A percentile compares a stretch with the other conserved stretches of the same genome.
These are phyloP conservation scores for Avahi laniger DNA, from an alignment of 2,797 vertebrate genomes.

Conservation along the genomic window DNA sequence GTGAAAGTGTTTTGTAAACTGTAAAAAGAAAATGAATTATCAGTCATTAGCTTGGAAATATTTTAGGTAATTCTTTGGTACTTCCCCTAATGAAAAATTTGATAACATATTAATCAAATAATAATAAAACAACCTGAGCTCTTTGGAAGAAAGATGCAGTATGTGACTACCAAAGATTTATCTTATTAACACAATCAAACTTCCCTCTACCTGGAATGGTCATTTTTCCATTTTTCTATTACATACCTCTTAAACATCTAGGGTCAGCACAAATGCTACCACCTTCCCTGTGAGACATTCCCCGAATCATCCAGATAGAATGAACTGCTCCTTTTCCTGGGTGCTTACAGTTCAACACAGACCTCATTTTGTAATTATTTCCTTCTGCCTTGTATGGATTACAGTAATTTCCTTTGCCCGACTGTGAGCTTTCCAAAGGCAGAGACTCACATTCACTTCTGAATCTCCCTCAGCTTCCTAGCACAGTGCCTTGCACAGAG, in stretches of 20 bases:
- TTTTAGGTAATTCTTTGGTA: slow-evolving; percentile 34
- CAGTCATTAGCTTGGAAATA: slow-evolving; percentile 30
- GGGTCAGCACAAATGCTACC: neutral
- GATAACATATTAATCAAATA: slow-evolving; percentile 15
- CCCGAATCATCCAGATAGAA: slow-evolving; percentile 28
- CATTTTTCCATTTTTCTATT: neutral
- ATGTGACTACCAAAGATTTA: slow-evolving; percentile 25
- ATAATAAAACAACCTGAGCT: slow-evolving; percentile 14
- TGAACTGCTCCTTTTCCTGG: slow-evolving; percentile 58
- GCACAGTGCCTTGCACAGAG: neutral
- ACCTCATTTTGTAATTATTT: slow-evolving; percentile 9
- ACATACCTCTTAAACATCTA: neutral
- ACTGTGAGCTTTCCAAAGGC: slow-evolving; percentile 23
- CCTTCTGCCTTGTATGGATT: neutral
- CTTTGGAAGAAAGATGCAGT: slow-evolving; percentile 54
- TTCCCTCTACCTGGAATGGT: neutral
- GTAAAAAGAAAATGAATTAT: slow-evolving; percentile 36
- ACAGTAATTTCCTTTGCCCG: neutral
- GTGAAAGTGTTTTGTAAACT: slow-evolving; percentile 35
- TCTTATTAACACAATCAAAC: neutral
- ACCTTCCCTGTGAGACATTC: neutral
- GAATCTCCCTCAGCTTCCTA: slow-evolving; percentile 5
- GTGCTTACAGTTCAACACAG: slow-evolving; percentile 25
- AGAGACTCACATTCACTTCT: neutral
- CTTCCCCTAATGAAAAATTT: slow-evolving; percentile 27